Conservation (phyloP, 2,797 vertebrate genomes). For the Glyptemys insculpta region DNA sequence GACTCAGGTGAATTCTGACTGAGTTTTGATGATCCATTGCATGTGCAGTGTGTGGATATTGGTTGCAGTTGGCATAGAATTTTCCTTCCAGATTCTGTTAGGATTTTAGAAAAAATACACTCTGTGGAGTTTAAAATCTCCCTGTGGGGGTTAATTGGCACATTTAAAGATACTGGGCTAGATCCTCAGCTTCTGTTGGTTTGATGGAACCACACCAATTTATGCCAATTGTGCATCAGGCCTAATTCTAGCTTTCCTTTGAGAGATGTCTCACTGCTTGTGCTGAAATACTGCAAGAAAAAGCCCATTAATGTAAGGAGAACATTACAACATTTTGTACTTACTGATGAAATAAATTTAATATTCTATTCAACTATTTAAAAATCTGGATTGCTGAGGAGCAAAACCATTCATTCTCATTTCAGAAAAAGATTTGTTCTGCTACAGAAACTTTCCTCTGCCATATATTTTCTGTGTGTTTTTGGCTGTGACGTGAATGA, state of each 20-base stretch:
- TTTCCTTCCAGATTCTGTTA: neutral
- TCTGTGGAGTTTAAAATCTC: neutral
- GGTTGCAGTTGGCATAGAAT: neutral
- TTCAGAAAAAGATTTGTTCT: neutral
- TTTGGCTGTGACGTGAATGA: constrained; percentile 16
- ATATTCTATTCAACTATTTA: neutral
- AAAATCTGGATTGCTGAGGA: neutral
- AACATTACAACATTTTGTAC: neutral
- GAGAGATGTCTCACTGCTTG: neutral
- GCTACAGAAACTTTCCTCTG: neutral
- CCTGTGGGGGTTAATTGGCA: neutral
- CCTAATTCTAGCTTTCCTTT: constrained; percentile 9
- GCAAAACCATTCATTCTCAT: neutral
- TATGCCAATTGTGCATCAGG: neutral
- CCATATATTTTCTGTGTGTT: neutral
- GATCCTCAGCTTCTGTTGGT: neutral
- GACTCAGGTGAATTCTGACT: neutral
- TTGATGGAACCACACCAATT: neutral
- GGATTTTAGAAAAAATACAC: neutral
- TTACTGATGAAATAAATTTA: neutral
- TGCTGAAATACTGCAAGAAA: neutral
- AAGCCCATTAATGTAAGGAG: neutral
- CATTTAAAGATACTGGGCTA: neutral
- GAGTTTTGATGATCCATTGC: neutral
- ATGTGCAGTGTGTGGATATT: neutral